Evolutionary conservation across 2,888 invertebrate genomes (phyloP), one percentile per base, ranked within the genome.

Genomic region (Drosophila nr. fundita): DNA sequence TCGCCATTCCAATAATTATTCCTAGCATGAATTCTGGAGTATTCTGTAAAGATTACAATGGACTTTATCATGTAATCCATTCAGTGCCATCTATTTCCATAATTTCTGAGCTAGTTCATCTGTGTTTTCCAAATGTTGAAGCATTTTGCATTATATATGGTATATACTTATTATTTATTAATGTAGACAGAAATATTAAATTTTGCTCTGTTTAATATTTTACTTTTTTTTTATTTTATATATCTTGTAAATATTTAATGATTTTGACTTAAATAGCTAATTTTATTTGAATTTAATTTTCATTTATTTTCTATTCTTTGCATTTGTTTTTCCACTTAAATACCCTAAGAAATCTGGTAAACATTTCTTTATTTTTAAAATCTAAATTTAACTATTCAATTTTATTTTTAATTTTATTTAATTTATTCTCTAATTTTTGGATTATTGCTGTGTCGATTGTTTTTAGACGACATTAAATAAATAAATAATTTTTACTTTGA

Each of bases 401-500:
- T 38, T 18, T 8, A 8, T 18, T 18, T 18, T 38, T 38, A 18
- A 38, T 18, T 38, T 38, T 8, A 38, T 38, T 38, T 0, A 18
- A 8, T 38, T 18, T 38, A 18, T 38, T 38, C 8, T 18, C 18
- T 7, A 7, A 8, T 7, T 7, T 21, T 45, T 21, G 4, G 15
- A 15, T 42, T 5, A 5, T 40, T n/a, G 15, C 4, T 21, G 13
- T 15, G 7, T 45, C 7, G 7, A 13, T 2, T 7, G 21, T 21
- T 21, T 21, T 24, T 24, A 24, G 45, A 8, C 13, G 21, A 13
- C 21, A 45, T 45, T 15, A 21, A 45, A 45, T 21, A 7, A 21
- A 21, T 45, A 45, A 15, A 15, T 24, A 45, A 1, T 38, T 32
- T 60, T 52, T 38, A 42, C 71, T 70, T 71, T 70, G 54, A 70